Evolutionary conservation across 2,888 invertebrate species (phyloP).

Genomic region (Sussaba pulchella): DNA sequence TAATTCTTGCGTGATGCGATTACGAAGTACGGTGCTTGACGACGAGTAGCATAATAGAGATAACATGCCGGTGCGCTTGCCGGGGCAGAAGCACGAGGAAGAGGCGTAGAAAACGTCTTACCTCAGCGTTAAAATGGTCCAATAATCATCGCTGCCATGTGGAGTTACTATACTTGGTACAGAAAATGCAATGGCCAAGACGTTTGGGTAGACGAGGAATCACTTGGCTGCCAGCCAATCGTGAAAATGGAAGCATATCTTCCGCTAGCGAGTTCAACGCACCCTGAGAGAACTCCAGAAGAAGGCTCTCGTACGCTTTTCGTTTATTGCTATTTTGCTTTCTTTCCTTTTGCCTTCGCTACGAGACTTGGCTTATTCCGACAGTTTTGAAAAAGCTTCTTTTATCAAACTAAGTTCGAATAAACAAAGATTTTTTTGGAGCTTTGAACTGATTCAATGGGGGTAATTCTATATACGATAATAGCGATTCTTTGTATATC

Average conservation of each 20-base stretch:
- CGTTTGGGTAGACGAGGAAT: conserved; percentile 72
- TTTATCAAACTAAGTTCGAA: background rate
- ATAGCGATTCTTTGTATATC: background rate
- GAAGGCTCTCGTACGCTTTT: conserved; percentile 59
- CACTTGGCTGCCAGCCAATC: conserved; percentile 80
- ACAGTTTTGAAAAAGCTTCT: conserved; percentile 36
- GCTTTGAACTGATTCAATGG: conserved; percentile 12
- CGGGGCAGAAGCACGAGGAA: conserved; percentile 47
- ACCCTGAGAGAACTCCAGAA: conserved; percentile 62
- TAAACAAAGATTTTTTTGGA: background rate
- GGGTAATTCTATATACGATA: background rate
- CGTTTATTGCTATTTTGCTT: conserved; percentile 45
- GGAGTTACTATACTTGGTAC: conserved; percentile 28
- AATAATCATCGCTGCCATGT: conserved; percentile 49
- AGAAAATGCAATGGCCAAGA: conserved; percentile 60
- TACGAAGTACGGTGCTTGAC: background rate
- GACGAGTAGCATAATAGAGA: conserved; percentile 20
- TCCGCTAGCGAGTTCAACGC: conserved; percentile 79
- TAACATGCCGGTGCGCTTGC: conserved; percentile 9
- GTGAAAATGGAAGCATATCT: conserved; percentile 84
- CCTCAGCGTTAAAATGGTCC: conserved; percentile 62
- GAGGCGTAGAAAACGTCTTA: conserved; percentile 37
- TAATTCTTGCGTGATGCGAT: conserved; percentile 15
- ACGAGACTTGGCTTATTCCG: conserved; percentile 56
- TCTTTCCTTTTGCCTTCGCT: conserved; percentile 15